phyloP scores from a whole-genome alignment of 2,888 invertebrate genomes.

The Nebria salina region DNA sequence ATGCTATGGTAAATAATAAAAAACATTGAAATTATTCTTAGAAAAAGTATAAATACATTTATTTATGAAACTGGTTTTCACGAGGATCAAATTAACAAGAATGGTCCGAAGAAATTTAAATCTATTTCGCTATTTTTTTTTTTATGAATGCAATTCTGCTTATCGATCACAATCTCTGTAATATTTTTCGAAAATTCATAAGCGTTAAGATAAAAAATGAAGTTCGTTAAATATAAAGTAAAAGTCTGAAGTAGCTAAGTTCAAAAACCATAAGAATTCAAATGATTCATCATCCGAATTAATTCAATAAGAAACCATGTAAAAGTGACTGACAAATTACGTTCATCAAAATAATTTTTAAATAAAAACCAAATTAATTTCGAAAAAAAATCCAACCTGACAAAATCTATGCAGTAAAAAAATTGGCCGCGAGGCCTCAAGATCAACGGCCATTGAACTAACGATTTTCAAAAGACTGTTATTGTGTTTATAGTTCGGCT shows the following conservation, averaged over 20 bases:
- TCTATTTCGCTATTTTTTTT: background rate
- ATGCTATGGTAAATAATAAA: background rate
- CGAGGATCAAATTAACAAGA: background rate
- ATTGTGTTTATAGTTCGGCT: background rate
- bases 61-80: background rate
- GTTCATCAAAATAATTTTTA: background rate
- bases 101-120: background rate
- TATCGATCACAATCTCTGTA: too few species aligned
- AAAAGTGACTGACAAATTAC: too few species aligned
- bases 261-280: background rate
- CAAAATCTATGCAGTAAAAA: background rate
- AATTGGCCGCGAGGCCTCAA: background rate
- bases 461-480: background rate
- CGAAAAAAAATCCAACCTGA: background rate
- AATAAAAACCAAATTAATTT: background rate
- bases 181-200: too few species aligned
- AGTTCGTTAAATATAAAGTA: too few species aligned
- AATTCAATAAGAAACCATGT: background rate
- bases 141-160: background rate
- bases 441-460: constrained; percentile 1
- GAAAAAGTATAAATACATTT: background rate
- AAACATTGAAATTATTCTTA: background rate
- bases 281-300: background rate
- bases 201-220: background rate
- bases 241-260: too few species aligned